phyloP scores from a whole-genome alignment of 1,140 invertebrate species.

The Zaprionus africanus region DNA sequence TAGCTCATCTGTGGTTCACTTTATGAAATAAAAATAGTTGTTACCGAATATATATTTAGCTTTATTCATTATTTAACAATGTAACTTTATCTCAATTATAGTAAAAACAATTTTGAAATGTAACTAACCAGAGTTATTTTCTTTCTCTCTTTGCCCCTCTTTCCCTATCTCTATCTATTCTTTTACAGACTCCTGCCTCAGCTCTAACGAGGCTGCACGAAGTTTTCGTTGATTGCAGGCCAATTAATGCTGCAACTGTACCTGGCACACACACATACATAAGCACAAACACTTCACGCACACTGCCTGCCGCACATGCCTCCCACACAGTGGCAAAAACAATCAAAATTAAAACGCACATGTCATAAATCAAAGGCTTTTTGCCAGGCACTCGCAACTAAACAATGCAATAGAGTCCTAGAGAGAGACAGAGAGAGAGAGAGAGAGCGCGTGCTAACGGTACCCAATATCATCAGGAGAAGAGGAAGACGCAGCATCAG shows the following conservation, averaged over 20 bases:
- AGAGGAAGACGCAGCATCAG: background rate
- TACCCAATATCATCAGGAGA: slow-evolving; percentile 1
- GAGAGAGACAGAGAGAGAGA: background rate
- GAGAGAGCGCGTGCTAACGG: background rate
- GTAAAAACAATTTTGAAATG: background rate
- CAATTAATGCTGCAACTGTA: slow-evolving; percentile 58
- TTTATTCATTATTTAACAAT: no score
- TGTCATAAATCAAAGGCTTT: slow-evolving; percentile 77
- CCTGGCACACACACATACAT: slow-evolving; percentile 17
- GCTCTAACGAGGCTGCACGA: background rate
- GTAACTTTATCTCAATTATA: background rate
- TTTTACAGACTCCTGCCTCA: background rate
- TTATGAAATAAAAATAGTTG: no score
- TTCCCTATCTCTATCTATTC: background rate
- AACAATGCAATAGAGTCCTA: slow-evolving; percentile 53
- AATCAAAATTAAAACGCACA: slow-evolving; percentile 77
- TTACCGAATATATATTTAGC: no score
- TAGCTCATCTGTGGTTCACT: no score
- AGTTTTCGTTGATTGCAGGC: slow-evolving; percentile 44
- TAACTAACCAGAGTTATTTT: background rate
- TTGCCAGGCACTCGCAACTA: slow-evolving; percentile 49
- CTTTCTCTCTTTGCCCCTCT: background rate
- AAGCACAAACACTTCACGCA: background rate
- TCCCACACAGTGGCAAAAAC: slow-evolving; percentile 43
- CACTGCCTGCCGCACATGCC: background rate